Conservation (phyloP, 2,113 vertebrate genomes). For the Fukomys damarensis region DNA sequence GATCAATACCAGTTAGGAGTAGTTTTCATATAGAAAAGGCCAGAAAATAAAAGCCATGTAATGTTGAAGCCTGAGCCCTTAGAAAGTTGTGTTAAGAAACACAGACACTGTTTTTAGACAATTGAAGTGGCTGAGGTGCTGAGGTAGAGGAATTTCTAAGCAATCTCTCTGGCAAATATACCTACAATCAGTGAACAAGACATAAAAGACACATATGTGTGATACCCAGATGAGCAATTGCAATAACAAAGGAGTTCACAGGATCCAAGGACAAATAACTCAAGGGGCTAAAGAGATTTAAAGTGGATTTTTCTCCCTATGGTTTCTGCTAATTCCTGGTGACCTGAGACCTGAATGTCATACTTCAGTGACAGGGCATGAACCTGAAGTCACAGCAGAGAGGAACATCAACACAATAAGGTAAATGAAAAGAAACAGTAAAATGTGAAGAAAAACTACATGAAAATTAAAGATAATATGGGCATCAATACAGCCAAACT, state of each 20-base stretch:
- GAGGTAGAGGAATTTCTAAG: background rate
- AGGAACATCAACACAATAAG: background rate
- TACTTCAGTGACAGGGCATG: background rate
- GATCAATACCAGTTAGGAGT: conserved; percentile 9
- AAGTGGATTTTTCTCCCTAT: background rate
- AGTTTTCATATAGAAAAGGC: background rate
- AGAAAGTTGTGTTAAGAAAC: background rate
- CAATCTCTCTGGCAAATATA: background rate
- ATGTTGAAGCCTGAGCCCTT: background rate
- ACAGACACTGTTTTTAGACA: background rate
- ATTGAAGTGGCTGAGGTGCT: background rate
- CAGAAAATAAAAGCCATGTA: background rate
- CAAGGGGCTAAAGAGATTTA: background rate
- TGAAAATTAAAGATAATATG: background rate
- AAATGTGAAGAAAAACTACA: background rate
- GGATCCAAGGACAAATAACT: background rate
- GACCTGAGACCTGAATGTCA: background rate
- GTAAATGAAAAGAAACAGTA: background rate
- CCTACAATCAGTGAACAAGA: background rate
- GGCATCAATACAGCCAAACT: background rate
- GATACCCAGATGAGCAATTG: background rate
- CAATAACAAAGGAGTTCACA: background rate
- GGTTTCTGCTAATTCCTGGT: background rate
- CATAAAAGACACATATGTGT: background rate
- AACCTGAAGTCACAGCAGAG: background rate